Evolutionary conservation across 2,113 vertebrate species (phyloP).

Genomic region (Bos taurus): ARS-UCD2.0 NC_037357.1:115433501-115434000

Average conservation of each 20-base stretch:
- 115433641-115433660: slow-evolving; percentile 9
- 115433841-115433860: background rate
- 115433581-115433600: slow-evolving; percentile 7
- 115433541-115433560: background rate
- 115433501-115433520: background rate
- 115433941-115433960: background rate
- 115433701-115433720: background rate
- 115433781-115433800: background rate
- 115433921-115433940: background rate
- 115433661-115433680: background rate
- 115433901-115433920: background rate
- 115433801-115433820: background rate
- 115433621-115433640: background rate
- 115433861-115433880: background rate
- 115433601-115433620: background rate
- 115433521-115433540: slow-evolving; percentile 25
- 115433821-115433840: background rate
- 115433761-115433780: background rate
- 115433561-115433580: background rate
- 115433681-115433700: background rate
- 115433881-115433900: background rate
- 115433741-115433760: background rate
- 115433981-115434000: background rate
- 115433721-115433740: background rate
- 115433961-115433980: background rate